Evolutionary conservation across 2,888 invertebrate species (phyloP), one percentile per base, ranked within the genome.

Genomic region (Lithophane ornitopus): DNA sequence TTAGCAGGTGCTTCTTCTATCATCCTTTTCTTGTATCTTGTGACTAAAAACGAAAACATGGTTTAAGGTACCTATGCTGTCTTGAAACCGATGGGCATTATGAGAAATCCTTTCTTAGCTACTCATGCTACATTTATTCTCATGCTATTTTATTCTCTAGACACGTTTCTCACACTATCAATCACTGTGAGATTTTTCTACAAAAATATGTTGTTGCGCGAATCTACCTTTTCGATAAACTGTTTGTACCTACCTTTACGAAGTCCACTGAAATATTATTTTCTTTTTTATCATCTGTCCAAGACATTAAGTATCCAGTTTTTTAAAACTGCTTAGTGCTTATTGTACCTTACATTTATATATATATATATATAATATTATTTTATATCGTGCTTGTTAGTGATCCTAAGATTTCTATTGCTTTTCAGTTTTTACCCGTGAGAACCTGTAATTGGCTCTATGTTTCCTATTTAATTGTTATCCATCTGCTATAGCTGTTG

Each of bases 101-200:
- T 70, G 28, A 54, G 70, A 76, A 41, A 76, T 49, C 62, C 28
- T 77, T 70, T 76, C 39, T 58, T 69, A 56, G 78, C n/a, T 46
- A 11, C 39, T 41, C n/a, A n/a, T n/a, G n/a, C 14, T 59, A 26
- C 34, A 34, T 34, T 34, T 34, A 34, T 34, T 34, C 4, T 34
- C 34, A 34, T 34, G 34, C 6, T 54, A 46, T 76, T 44, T 46
- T 16, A 61, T 65, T 62, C 14, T 73, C 72, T 41, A 61, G n/a
- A 49, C 78, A 73, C 73, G 66, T 78, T 78, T 66, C 28, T 54
- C 22, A 3, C 54, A 77, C 66, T 73, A 78, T 78, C 59, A 73
- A 78, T 77, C 78, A 78, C 28, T 41, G 75, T 39, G 59, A 22
- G n/a, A 59, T 59, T 54, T 72, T 65, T 34, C 34, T 58, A 58